Evolutionary conservation across 2,113 vertebrate species (phyloP).

Genomic region (Grammomys surdaster): DNA sequence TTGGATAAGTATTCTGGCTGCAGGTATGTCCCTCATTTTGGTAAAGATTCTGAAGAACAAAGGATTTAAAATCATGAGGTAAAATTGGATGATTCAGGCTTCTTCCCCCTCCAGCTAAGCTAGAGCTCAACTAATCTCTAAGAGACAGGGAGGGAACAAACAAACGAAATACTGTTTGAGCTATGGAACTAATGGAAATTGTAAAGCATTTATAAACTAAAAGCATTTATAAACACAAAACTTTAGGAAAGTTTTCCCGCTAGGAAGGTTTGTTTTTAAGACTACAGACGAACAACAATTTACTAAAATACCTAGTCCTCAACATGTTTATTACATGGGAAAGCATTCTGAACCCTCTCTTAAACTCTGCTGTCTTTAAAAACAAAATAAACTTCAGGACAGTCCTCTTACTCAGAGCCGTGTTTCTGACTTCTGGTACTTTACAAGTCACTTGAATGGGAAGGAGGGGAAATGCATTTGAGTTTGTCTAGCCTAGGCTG

Average conservation of each 20-base stretch:
- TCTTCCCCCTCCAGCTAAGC: not conserved
- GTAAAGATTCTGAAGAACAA: constrained; percentile 45
- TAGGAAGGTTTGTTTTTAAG: not conserved
- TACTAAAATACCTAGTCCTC: not conserved
- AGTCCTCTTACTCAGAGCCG: not conserved
- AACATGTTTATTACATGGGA: not conserved
- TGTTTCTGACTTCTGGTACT: not conserved
- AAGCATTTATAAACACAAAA: not conserved
- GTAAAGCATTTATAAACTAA: not conserved
- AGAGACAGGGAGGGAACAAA: not conserved
- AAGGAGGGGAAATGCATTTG: no score
- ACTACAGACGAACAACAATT: not conserved
- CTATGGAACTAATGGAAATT: not conserved
- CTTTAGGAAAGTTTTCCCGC: not conserved
- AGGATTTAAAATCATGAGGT: constrained; percentile 5
- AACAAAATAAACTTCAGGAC: not conserved
- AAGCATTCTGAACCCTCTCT: not conserved
- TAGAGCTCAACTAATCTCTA: not conserved
- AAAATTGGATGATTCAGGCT: not conserved
- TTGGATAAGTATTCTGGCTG: not conserved
- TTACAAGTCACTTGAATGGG: not conserved
- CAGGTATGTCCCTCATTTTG: not conserved
- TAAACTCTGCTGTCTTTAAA: not conserved
- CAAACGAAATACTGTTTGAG: not conserved
- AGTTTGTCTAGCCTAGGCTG: no score